Conservation (phyloP, 1,140 invertebrate species). For the Scaptomyza graminum region DNA sequence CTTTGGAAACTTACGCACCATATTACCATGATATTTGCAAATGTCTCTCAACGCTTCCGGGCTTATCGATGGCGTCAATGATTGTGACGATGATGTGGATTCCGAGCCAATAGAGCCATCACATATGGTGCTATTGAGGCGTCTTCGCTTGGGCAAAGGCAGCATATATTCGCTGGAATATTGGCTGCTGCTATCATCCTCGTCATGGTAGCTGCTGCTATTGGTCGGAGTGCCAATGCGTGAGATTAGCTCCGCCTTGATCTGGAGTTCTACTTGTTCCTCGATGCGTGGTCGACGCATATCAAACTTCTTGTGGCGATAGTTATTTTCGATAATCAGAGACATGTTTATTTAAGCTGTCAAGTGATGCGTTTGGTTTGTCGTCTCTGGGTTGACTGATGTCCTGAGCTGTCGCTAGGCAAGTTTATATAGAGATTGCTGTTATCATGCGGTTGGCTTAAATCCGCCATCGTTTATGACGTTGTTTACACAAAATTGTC, state of each 20-base stretch:
- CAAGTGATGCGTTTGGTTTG: constrained; percentile 13
- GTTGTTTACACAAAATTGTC: constrained; percentile 67
- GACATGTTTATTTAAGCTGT: constrained; percentile 16
- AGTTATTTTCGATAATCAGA: constrained; percentile 29
- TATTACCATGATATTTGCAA: constrained; percentile 76
- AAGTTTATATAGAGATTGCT: constrained; percentile 47
- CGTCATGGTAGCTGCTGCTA: neutral
- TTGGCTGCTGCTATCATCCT: constrained; percentile 38
- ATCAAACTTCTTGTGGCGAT: constrained; percentile 80
- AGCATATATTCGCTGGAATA: constrained; percentile 47
- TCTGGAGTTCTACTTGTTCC: constrained; percentile 14
- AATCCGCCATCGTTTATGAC: constrained; percentile 61
- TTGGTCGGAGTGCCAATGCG: constrained; percentile 35
- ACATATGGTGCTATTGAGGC: constrained; percentile 37
- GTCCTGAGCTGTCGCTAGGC: constrained; percentile 38
- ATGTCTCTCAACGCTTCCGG: constrained; percentile 62
- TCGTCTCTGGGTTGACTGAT: constrained; percentile 48
- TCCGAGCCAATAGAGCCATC: constrained; percentile 26
- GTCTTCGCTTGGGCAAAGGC: constrained; percentile 53
- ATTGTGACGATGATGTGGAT: constrained; percentile 41
- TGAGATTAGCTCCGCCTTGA: constrained; percentile 52
- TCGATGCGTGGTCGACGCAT: constrained; percentile 17
- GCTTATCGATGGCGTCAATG: constrained; percentile 39
- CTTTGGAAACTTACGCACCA: constrained; percentile 77
- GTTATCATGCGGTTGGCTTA: constrained; percentile 25